These are phyloP conservation scores for Leptonema lineaticorne DNA, from an alignment of 1,140 invertebrate species.

Conservation along the genomic window DNA sequence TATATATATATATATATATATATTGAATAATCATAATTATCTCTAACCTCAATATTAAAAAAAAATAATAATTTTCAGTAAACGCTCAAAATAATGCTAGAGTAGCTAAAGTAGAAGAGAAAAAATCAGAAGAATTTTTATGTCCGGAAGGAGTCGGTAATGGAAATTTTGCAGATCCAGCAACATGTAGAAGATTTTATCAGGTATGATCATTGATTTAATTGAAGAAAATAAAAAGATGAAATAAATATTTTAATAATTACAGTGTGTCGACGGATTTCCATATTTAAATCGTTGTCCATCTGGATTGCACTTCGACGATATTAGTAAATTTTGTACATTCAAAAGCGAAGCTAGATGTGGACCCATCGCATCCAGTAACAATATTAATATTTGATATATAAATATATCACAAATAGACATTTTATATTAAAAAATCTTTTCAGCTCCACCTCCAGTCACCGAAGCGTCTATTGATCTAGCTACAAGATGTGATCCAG, in stretches of 20 bases:
- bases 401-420: too few relatives aligned
- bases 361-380: slow-evolving; percentile 83
- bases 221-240: too few relatives aligned
- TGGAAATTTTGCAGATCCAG: slow-evolving; percentile 89
- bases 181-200: slow-evolving; percentile 83
- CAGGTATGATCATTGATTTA: too few relatives aligned
- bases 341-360: slow-evolving; percentile 90
- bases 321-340: slow-evolving; percentile 86
- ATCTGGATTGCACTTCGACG: slow-evolving; percentile 86
- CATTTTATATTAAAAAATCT: not conserved
- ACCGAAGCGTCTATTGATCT: slow-evolving; percentile 78
- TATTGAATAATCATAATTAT: not conserved
- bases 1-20: not conserved
- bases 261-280: slow-evolving; percentile 83
- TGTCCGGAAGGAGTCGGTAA: slow-evolving; percentile 78
- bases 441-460: slow-evolving; percentile 70
- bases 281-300: slow-evolving; percentile 86
- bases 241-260: slow-evolving; percentile 38
- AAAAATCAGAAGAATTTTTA: slow-evolving; percentile 60
- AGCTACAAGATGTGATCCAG: slow-evolving; percentile 74
- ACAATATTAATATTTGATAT: slow-evolving; percentile 48
- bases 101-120: slow-evolving; percentile 45
- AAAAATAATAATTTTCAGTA: not conserved
- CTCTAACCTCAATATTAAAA: not conserved
- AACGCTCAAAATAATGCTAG: slow-evolving; percentile 30